Evolutionary conservation across 2,113 vertebrate genomes (phyloP).

Genomic region (Malurus melanocephalus): DNA sequence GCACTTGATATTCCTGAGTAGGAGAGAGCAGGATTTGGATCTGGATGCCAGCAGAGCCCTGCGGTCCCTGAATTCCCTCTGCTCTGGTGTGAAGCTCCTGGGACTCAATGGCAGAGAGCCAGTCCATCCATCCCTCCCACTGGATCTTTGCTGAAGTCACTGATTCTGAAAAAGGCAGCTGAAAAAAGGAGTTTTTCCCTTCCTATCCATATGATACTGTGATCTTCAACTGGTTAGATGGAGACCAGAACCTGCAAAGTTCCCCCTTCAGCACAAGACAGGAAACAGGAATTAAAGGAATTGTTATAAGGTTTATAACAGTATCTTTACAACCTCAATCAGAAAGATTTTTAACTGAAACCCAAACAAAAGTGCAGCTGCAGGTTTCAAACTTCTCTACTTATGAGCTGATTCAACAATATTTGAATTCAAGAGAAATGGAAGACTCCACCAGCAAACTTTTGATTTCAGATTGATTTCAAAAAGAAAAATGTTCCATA

Average conservation of each 20-base stretch:
- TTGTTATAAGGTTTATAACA: neutral
- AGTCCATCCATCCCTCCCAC: neutral
- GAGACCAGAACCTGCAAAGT: neutral
- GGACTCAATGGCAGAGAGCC: neutral
- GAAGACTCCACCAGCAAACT: fast-evolving
- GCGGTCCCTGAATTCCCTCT: neutral
- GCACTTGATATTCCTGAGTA: neutral
- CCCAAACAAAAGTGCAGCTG: neutral
- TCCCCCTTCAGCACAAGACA: neutral
- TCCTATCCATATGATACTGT: neutral
- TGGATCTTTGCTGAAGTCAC: neutral
- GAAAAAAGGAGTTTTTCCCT: neutral
- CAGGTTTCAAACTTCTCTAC: neutral
- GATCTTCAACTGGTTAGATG: neutral
- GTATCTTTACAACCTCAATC: neutral
- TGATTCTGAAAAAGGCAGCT: neutral
- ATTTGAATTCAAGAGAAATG: neutral
- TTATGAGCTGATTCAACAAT: neutral
- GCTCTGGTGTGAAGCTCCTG: neutral
- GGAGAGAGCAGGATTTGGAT: neutral
- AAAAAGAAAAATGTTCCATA: neutral
- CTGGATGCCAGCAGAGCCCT: neutral
- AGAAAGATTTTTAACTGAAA: neutral
- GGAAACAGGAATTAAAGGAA: neutral
- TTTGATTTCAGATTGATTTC: neutral